A percentile compares a stretch with the other conserved stretches of the same genome.
phyloP scores from a whole-genome alignment of 2,888 invertebrate genomes.

The Thera obeliscata region DNA sequence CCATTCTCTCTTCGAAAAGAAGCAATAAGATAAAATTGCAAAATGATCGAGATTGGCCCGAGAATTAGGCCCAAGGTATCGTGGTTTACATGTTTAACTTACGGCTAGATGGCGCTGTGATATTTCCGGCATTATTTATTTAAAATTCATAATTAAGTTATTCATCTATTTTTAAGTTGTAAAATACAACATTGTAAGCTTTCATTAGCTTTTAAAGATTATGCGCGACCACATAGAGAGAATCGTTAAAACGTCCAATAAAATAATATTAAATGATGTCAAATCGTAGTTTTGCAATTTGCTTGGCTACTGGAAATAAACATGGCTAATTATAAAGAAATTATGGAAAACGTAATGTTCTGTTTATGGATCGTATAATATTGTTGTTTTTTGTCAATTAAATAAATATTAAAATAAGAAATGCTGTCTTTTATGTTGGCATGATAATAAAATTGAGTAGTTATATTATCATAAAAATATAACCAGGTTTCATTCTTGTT shows the following conservation, averaged over 20 bases:
- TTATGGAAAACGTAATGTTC: constrained; percentile 31
- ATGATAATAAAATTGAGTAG: not conserved
- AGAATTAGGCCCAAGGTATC: too few relatives aligned
- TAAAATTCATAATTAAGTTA: too few relatives aligned
- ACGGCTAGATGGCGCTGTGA: too few relatives aligned
- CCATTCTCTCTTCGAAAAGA: too few relatives aligned
- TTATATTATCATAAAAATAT: not conserved
- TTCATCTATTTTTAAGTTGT: constrained; percentile 26
- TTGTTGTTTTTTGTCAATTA: constrained; percentile 25
- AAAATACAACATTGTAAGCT: constrained; percentile 40
- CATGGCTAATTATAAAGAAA: constrained; percentile 31
- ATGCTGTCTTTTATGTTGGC: not conserved
- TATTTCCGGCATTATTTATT: too few relatives aligned
- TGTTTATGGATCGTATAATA: constrained; percentile 26
- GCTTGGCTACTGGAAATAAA: constrained; percentile 47
- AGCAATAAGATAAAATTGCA: too few relatives aligned
- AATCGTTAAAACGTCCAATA: constrained; percentile 43
- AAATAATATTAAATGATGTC: constrained; percentile 45
- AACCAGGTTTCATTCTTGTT: not conserved
- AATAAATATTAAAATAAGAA: constrained; percentile 23
- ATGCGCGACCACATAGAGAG: constrained; percentile 30
- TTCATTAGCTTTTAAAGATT: constrained; percentile 25
- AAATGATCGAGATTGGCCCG: too few relatives aligned
- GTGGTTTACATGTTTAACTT: too few relatives aligned
- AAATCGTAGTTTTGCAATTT: constrained; percentile 50